Conservation (phyloP, 2,113 vertebrate genomes). For the Eptesicus fuscus region DNA sequence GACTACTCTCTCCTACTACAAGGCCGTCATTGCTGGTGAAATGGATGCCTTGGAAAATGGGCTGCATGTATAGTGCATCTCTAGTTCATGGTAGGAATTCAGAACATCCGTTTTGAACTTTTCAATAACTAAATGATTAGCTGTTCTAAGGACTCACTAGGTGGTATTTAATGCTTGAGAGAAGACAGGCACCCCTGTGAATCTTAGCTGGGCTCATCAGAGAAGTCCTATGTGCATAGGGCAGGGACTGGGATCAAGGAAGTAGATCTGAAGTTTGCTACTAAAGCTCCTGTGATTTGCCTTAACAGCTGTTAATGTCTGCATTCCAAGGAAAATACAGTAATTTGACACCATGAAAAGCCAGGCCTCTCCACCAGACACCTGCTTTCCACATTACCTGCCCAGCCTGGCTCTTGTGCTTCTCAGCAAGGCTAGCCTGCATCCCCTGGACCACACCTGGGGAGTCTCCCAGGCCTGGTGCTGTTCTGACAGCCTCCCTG, state of each 20-base stretch:
- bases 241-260: neutral
- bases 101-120: neutral
- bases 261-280: neutral
- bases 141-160: neutral
- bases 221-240: neutral
- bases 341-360: neutral
- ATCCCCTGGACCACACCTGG: neutral
- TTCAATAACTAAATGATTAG: neutral
- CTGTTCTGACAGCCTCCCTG: neutral
- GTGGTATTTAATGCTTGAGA: neutral
- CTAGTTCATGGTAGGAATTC: neutral
- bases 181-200: neutral
- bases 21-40: neutral
- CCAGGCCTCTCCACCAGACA: neutral
- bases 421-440: rapidly evolving
- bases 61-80: neutral
- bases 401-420: rapidly evolving
- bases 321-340: neutral
- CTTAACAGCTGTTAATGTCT: neutral
- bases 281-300: neutral
- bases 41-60: neutral
- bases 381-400: rapidly evolving
- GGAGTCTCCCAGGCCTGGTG: no score
- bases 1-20: neutral
- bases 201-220: neutral